A percentile compares a stretch with the other conserved stretches of the same genome.
Evolutionary conservation across 2,888 invertebrate genomes (phyloP).

Genomic region (Nymphalis polychloros): DNA sequence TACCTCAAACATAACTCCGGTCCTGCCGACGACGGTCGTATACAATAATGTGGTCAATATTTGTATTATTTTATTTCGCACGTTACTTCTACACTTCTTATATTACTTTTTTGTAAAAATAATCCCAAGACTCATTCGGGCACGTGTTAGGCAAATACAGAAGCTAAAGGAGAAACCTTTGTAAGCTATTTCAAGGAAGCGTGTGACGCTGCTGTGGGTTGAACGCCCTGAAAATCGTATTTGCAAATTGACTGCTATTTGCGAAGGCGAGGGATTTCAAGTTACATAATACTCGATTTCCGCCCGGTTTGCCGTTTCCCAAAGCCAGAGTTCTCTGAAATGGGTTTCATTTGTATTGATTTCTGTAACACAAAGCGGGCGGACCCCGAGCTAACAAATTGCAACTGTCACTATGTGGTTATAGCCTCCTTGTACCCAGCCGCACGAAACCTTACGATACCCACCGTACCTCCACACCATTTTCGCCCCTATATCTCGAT

Average conservation of each 20-base stretch:
- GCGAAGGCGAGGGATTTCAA: constrained; percentile 24
- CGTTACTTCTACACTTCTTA: not conserved
- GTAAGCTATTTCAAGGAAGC: not conserved
- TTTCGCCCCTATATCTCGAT: constrained; percentile 8
- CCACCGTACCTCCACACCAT: not conserved
- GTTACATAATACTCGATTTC: constrained; percentile 32
- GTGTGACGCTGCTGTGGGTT: constrained; percentile 16
- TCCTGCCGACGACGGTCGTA: too few species aligned
- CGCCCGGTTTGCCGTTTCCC: constrained; percentile 24
- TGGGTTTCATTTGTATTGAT: constrained; percentile 37
- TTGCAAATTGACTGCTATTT: constrained; percentile 34
- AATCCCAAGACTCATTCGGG: not conserved
- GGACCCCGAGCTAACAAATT: constrained; percentile 32
- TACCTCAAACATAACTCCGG: too few species aligned
- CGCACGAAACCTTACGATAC: constrained; percentile 12
- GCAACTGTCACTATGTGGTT: constrained; percentile 35
- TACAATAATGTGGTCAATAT: too few species aligned
- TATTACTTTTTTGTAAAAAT: not conserved
- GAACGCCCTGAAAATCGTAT: constrained; percentile 32
- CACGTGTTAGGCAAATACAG: constrained; percentile 9
- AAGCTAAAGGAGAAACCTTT: constrained; percentile 4
- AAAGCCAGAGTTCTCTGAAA: constrained; percentile 27
- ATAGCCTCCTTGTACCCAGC: constrained; percentile 19
- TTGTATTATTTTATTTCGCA: not conserved
- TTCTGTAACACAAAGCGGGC: constrained; percentile 34